A percentile compares a stretch with the other conserved stretches of the same genome.
phyloP scores from a whole-genome alignment of 2,888 invertebrate species.

The Pseudanteris insignis region DNA sequence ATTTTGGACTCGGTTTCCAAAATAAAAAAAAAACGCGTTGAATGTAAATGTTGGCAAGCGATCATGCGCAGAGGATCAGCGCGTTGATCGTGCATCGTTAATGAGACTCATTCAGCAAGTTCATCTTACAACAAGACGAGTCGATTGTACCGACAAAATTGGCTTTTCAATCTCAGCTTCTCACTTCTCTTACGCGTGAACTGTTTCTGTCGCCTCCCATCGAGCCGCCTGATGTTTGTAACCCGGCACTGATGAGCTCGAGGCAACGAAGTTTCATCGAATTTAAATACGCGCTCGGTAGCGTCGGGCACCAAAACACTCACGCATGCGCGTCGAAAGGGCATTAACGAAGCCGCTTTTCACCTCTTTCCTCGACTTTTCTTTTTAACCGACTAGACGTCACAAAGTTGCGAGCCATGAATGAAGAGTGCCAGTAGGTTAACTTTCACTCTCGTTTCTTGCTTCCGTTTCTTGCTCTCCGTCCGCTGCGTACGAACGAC shows the following conservation, averaged over 20 bases:
- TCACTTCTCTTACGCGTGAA: slow-evolving; percentile 45
- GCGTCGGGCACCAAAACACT: slow-evolving; percentile 51
- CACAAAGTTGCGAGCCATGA: slow-evolving; percentile 32
- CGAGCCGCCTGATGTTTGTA: slow-evolving; percentile 40
- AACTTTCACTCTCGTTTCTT: slow-evolving; percentile 39
- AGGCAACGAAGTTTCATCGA: slow-evolving; percentile 57
- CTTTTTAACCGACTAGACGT: slow-evolving; percentile 42
- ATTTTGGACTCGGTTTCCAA: no score
- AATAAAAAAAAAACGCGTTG: no score
- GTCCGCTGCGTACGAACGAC: no score
- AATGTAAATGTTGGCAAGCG: slow-evolving; percentile 35
- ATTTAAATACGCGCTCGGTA: slow-evolving; percentile 59
- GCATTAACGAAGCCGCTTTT: slow-evolving; percentile 34
- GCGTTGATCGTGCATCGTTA: slow-evolving; percentile 52
- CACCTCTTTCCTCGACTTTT: slow-evolving; percentile 36
- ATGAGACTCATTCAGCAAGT: slow-evolving; percentile 65
- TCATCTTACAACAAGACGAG: slow-evolving; percentile 60
- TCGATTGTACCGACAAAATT: slow-evolving; percentile 64
- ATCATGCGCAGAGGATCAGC: slow-evolving; percentile 12
- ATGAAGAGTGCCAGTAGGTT: slow-evolving; percentile 45
- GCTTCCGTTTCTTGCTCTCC: no score
- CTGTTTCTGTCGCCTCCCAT: slow-evolving; percentile 32
- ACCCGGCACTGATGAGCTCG: slow-evolving; percentile 52
- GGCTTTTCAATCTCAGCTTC: slow-evolving; percentile 58
- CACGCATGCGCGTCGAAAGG: slow-evolving; percentile 40